Base-by-base conservation (phyloP, 2,797 vertebrate species). In the Gymnothorax javanicus region DNA sequence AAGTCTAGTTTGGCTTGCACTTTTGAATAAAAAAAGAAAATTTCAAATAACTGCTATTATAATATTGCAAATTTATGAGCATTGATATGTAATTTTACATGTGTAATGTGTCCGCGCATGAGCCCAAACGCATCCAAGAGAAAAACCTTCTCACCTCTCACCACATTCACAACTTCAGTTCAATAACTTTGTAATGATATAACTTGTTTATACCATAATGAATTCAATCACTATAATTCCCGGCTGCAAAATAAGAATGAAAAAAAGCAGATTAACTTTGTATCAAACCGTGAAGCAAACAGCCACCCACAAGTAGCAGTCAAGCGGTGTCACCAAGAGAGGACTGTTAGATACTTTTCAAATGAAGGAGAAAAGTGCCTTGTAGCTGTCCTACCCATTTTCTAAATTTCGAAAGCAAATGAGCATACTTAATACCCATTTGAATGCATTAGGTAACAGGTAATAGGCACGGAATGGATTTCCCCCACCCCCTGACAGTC, bases 151-250 rank as follows among this genome's bases (percentile, higher is more conserved):
- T 20, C 12, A 20, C 82, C 91, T 89, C 86, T 86, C 77, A 2
- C 75, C 27, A 60, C 75, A 87, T 17, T 13, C 2, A 60, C 12
- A 60, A 60, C 89, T 87, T 89, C 92, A 93, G 93, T 94, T 91
- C 89, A 93, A 93, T 93, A 91, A 90, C 90, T 86, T 91, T 92
- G 93, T 92, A 92, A 94, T 93, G 91, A 91, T 91, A 91, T 93
- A 94, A 90, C 88, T 90, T 90, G 89, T 91, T 92, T 94, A 84
- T 87, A 88, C 25, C 52, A 88, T 90, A 91, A 93, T 94, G 92
- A 93, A 94, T 93, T 90, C 89, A 89, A 91, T 89, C 85, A 84
- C 85, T 87, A 87, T 89, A 92, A 91, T 92, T 86, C 88, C 83
- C 84, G 23, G 84, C 87, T 91, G 87, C 89, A 67, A 92, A 92